phyloP scores from a whole-genome alignment of 2,888 invertebrate genomes.

The Lasius platythorax region DNA sequence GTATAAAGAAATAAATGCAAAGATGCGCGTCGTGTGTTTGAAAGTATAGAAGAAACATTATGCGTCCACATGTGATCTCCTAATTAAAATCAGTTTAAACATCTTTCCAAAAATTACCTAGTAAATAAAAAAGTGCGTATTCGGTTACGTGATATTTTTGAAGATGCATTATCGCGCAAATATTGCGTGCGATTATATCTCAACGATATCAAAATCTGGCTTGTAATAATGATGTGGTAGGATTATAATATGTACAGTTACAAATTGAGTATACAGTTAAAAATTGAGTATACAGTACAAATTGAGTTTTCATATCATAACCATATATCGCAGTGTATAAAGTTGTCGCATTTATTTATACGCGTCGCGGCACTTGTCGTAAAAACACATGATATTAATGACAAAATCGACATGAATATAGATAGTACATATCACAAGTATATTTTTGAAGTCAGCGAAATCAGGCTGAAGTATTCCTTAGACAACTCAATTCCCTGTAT shows the following conservation, averaged over 20 bases:
- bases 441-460: not conserved
- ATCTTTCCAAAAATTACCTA: not conserved
- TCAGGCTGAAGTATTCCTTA: not conserved
- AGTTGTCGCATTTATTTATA: slow-evolving; percentile 4
- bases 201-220: not conserved
- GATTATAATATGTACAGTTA: slow-evolving; percentile 3
- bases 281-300: too few species aligned
- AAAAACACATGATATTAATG: not conserved
- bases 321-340: not conserved
- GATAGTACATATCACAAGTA: not conserved
- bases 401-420: not conserved
- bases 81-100: not conserved
- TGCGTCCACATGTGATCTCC: not conserved
- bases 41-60: not conserved
- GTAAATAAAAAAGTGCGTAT: not conserved
- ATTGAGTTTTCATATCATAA: not conserved
- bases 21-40: not conserved
- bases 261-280: too few species aligned
- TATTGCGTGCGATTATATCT: not conserved
- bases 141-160: not conserved
- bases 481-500: not conserved
- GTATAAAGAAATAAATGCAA: not conserved
- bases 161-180: not conserved
- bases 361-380: not conserved
- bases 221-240: not conserved